Conservation (phyloP, 2,888 invertebrate genomes). For the Ochropleura plecta region DNA sequence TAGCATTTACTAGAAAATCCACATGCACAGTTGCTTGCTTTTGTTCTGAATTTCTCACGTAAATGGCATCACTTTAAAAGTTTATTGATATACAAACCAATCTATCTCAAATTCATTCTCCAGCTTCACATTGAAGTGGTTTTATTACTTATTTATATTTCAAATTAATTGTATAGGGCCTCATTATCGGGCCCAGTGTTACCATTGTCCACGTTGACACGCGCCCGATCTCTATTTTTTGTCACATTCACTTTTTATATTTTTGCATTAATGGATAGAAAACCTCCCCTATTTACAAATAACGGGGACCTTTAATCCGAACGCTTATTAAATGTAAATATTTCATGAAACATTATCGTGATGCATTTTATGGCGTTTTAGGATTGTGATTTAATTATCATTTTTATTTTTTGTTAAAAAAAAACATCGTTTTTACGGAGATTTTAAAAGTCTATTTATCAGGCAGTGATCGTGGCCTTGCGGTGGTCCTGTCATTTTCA, state of each 20-base stretch:
- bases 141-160: slow-evolving; percentile 52
- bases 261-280: slow-evolving; percentile 77
- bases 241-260: slow-evolving; percentile 72
- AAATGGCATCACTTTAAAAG: not conserved
- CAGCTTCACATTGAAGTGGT: slow-evolving; percentile 3
- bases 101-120: not conserved
- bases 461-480: not conserved
- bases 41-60: not conserved
- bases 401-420: slow-evolving; percentile 8
- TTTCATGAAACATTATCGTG: slow-evolving; percentile 83
- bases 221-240: slow-evolving; percentile 79
- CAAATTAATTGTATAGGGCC: slow-evolving; percentile 47
- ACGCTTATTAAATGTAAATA: slow-evolving; percentile 90
- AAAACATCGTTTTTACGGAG: not conserved
- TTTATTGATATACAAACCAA: not conserved
- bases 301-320: slow-evolving; percentile 89
- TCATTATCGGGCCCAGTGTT: slow-evolving; percentile 43
- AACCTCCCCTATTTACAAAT: slow-evolving; percentile 87
- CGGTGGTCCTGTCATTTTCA: not conserved
- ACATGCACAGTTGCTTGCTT: not conserved
- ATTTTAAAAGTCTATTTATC: not conserved
- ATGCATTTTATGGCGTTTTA: slow-evolving; percentile 68
- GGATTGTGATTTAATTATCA: slow-evolving; percentile 39
- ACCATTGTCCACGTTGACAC: slow-evolving; percentile 77
- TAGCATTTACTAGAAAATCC: not conserved